Evolutionary conservation across 1,140 invertebrate species (phyloP), one percentile per base, ranked within the genome.

Genomic region (Samia ricini): DNA sequence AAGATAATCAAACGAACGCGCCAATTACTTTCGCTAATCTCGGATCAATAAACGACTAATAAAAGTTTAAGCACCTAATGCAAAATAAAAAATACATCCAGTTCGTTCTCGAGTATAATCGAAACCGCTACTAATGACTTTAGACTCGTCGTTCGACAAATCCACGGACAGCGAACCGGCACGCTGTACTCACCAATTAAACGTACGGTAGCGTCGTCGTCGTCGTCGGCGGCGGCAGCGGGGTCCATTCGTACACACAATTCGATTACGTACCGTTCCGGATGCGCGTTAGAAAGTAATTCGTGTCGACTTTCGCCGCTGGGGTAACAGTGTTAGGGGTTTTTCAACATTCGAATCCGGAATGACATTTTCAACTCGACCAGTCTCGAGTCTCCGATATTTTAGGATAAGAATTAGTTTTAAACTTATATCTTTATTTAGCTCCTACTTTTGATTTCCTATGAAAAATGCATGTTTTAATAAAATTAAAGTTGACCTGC

Each of bases 201-300:
- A 73, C 60, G 33, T 42, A 42, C 33, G 33, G 33, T 10, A 10
- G 26, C 51, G 69, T 56, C 64, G 63, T 61, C 60, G 50, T 36
- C n/a, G n/a, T n/a, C n/a, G n/a, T n/a, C n/a, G n/a, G n/a, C n/a
- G n/a, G n/a, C n/a, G n/a, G n/a, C n/a, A n/a, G 62, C 59, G 56
- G 66, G 66, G 56, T 60, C 65, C 52, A 55, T 55, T 55, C 52
- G 52, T 55, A 58, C 71, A 64, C 68, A 56, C 72, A 80, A 82
- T 69, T 77, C 76, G 76, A 82, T 80, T 82, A 82, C 66, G 42
- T 60, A 64, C 49, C 63, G 63, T 60, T 59, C 65, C 52, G 61
- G 33, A 64, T 60, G 69, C 72, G 64, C 62, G 74, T 76, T 76
- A 72, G 66, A 76, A 76, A 77, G 72, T 82, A 78, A 82, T 79